phyloP scores from a whole-genome alignment of 2,888 invertebrate genomes.

The Chesias legatella region DNA sequence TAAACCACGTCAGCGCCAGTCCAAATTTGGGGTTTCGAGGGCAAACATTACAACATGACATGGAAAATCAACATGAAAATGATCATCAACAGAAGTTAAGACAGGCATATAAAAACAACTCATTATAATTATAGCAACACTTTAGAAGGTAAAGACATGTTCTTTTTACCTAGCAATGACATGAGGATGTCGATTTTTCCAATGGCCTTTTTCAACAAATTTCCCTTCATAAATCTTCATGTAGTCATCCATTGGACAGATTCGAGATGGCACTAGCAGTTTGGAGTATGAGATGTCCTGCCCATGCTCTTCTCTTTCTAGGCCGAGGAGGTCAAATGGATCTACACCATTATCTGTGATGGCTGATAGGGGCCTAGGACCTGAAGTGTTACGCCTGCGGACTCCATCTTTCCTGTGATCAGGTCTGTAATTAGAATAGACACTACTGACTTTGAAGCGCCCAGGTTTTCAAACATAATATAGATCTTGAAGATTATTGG shows the following conservation, averaged over 20 bases:
- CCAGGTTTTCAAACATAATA: not conserved
- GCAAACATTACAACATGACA: too few relatives aligned
- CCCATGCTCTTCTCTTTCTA: conserved; percentile 90
- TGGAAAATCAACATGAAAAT: too few relatives aligned
- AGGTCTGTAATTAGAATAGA: conserved; percentile 42
- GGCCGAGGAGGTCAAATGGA: conserved; percentile 91
- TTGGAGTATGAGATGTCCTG: conserved; percentile 96
- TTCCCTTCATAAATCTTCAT: conserved; percentile 74
- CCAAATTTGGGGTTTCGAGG: too few relatives aligned
- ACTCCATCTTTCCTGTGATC: conserved; percentile 86
- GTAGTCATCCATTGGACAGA: conserved; percentile 67
- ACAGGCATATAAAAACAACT: too few relatives aligned
- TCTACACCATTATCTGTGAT: conserved; percentile 91
- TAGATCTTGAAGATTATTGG: too few relatives aligned
- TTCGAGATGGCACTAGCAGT: conserved; percentile 87
- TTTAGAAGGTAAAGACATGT: not conserved
- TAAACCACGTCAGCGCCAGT: too few relatives aligned
- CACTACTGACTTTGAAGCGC: not conserved
- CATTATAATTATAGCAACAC: too few relatives aligned
- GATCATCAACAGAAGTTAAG: too few relatives aligned
- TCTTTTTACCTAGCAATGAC: conserved; percentile 78
- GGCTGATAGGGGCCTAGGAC: conserved; percentile 90
- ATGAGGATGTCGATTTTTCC: conserved; percentile 71
- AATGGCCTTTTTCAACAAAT: conserved; percentile 60
- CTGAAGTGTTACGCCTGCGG: conserved; percentile 89